Percentiles rank a stretch among this genome's conserved stretches.
phyloP scores from a whole-genome alignment of 2,113 vertebrate species.

The Scatophagus argus region DNA sequence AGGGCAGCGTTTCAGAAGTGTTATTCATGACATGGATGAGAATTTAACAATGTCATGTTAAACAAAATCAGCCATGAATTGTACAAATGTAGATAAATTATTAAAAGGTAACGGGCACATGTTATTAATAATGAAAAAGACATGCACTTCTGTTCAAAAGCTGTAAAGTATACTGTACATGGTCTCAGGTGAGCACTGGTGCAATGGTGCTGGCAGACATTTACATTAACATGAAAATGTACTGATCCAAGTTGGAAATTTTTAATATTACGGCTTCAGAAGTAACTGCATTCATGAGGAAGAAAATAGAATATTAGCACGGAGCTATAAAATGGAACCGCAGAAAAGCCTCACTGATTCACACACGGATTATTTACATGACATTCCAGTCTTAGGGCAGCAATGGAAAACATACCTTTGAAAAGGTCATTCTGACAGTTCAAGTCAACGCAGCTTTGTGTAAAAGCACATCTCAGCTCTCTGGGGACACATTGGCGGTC shows the following conservation, averaged over 20 bases:
- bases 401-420: constrained; percentile 7
- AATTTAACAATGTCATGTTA: constrained; percentile 38
- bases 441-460: constrained; percentile 38
- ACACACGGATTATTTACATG: constrained; percentile 18
- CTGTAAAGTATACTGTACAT: not conserved
- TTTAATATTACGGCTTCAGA: not conserved
- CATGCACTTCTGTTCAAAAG: constrained; percentile 6
- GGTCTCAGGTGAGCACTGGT: not conserved
- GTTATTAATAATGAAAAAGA: constrained; percentile 58
- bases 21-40: not conserved
- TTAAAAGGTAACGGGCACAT: constrained; percentile 42
- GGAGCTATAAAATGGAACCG: not conserved
- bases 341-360: not conserved
- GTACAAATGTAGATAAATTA: constrained; percentile 54
- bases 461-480: constrained; percentile 52
- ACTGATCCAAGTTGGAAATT: not conserved
- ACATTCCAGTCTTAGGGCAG: not conserved
- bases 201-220: not conserved
- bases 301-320: not conserved
- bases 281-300: not conserved
- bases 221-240: not conserved
- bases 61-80: constrained; percentile 37
- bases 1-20: not conserved
- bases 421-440: constrained; percentile 63
- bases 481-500: constrained; percentile 26